Evolutionary conservation across 2,888 invertebrate species (phyloP), one percentile per base, ranked within the genome.

Genomic region (Eupithecia exiguata): DNA sequence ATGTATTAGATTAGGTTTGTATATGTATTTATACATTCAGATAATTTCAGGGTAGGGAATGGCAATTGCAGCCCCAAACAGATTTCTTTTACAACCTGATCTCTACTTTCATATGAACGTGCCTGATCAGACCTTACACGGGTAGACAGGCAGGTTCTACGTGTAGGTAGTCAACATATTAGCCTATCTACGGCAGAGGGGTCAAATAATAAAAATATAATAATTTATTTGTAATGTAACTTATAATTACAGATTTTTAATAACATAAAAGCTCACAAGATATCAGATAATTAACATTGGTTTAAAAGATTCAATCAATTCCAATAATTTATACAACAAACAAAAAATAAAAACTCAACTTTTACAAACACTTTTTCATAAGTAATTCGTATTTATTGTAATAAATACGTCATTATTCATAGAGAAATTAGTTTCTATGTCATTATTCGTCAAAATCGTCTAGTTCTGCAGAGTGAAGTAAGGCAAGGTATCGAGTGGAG

Each of bases 401-500:
- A n/a, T n/a, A 40, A 36, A 36, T 30, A 30, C 30, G 30, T 30
- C 30, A 30, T 30, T 30, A 30, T 30, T 30, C 30, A 30, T 30
- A 30, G 2, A 30, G 30, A 61, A 14, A 14, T 30, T 0, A 1
- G 10, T 25, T 25, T 10, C 21, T 58, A 25, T 1, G 30, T 30
- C 12, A 6, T 35, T 30, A 30, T 35, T 62, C 61, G 30, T 16
- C 62, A 62, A 62, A 21, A n/a, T 65, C 43, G n/a, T 73, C 81
- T 82, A 89, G 46, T 87, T 79, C 72, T 91, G 82, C 1, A 91
- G 84, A 0, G 82, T 82, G 86, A 97, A 97, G 86, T 95, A 96
- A 0, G 97, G 97, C 58, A 97, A 88, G 0, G 94, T 88, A 72
- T 96, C 92, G 6, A 97, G 86, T 0, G 96, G 96, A 0, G 96